Conservation (phyloP, 1,140 invertebrate species). For the Saccostrea cuccullata region DNA sequence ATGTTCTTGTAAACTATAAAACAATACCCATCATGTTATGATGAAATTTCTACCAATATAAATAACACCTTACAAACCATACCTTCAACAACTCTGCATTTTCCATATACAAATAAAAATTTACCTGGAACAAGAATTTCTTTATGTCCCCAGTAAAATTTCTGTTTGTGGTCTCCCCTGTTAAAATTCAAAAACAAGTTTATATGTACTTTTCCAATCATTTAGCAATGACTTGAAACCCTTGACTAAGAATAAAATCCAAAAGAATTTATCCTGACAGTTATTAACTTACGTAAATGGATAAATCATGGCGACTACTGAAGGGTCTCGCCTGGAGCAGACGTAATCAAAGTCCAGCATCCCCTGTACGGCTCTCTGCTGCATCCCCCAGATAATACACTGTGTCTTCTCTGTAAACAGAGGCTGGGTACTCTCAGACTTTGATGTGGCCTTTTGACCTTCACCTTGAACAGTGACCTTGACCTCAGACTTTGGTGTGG, state of each 20-base stretch:
- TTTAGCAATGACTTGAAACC: too few species aligned
- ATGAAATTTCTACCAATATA: too few species aligned
- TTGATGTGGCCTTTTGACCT: conserved; percentile 10
- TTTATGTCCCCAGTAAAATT: conserved; percentile 99
- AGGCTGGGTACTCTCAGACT: conserved; percentile 33
- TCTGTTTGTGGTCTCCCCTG: conserved; percentile 99
- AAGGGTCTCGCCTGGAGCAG: conserved; percentile 90
- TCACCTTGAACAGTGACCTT: neutral
- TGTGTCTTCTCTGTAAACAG: conserved; percentile 91
- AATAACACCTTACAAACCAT: too few species aligned
- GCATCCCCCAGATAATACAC: conserved; percentile 99
- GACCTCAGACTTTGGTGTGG: conserved; percentile 18
- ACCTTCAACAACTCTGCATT: too few species aligned
- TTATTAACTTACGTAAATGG: conserved; percentile 83
- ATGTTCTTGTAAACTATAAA: conserved; percentile 95
- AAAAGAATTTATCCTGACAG: too few species aligned
- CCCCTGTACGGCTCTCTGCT: conserved; percentile 96
- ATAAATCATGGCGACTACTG: conserved; percentile 97
- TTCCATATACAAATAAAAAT: neutral
- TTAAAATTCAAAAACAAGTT: neutral
- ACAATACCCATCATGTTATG: neutral
- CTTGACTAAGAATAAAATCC: too few species aligned
- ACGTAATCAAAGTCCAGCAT: conserved; percentile 99
- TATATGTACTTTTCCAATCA: neutral
- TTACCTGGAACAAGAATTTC: conserved; percentile 92